These are phyloP conservation scores for Tenualosa ilisha DNA, from an alignment of 2,797 vertebrate genomes.

Conservation along the genomic window DNA sequence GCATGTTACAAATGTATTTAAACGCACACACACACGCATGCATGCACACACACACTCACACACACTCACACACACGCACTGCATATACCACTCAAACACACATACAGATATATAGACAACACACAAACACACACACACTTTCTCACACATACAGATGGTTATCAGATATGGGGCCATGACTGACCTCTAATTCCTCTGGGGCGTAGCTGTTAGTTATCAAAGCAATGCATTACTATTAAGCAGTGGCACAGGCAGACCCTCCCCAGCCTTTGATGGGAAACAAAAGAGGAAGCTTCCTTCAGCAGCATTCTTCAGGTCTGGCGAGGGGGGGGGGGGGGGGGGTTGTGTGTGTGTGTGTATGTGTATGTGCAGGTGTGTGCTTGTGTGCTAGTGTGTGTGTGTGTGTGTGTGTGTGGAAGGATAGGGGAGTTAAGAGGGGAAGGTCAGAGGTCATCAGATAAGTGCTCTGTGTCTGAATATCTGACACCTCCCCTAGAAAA, in stretches of 20 bases:
- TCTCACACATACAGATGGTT: slow-evolving; percentile 1
- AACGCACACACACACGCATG: not conserved
- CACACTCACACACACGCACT: not conserved
- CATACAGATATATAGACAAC: not conserved
- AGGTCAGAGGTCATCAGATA: slow-evolving; percentile 12
- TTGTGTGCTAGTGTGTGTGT: not conserved
- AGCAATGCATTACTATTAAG: not conserved
- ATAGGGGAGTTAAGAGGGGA: not conserved
- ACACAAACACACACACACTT: not conserved
- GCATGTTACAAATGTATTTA: too few relatives aligned
- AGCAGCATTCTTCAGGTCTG: slow-evolving; percentile 18
- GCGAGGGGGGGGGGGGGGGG: not conserved
- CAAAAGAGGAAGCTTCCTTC: slow-evolving; percentile 20
- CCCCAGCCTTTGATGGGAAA: slow-evolving; percentile 23
- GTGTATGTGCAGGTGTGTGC: not conserved
- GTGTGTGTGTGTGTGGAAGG: not conserved
- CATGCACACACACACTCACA: not conserved
- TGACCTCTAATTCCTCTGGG: not conserved
- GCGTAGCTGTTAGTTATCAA: not conserved
- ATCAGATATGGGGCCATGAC: not conserved
- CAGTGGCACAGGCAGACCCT: not conserved
- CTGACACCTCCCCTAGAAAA: slow-evolving; percentile 15
- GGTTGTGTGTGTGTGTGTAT: not conserved
- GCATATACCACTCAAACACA: not conserved
- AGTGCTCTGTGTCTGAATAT: not conserved